These are phyloP conservation scores for Zygogramma bicolorata DNA, from an alignment of 2,888 invertebrate species.

Conservation along the genomic window DNA sequence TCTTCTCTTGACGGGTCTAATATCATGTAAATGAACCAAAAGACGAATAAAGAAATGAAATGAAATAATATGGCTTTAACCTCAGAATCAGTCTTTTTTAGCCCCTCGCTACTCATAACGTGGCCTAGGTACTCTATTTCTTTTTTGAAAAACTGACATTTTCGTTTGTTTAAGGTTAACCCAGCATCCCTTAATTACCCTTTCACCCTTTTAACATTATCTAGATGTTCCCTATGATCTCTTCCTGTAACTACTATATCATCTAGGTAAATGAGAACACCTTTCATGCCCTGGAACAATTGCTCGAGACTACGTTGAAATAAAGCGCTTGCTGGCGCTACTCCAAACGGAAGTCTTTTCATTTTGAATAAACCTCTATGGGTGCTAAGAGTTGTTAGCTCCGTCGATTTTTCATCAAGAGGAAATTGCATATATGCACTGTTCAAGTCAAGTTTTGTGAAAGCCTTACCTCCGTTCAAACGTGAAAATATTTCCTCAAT, in stretches of 20 bases:
- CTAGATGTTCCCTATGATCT: slow-evolving; percentile 42
- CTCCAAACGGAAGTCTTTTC: slow-evolving; percentile 27
- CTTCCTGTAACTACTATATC: slow-evolving; percentile 54
- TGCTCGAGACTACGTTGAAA: slow-evolving; percentile 28
- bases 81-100: slow-evolving; percentile 31
- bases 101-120: slow-evolving; percentile 33
- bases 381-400: slow-evolving; percentile 16
- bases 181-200: slow-evolving; percentile 28
- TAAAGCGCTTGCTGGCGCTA: slow-evolving; percentile 18
- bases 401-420: slow-evolving; percentile 16
- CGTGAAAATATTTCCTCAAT: slow-evolving; percentile 24
- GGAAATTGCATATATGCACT: slow-evolving; percentile 25
- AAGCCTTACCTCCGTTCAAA: slow-evolving; percentile 15
- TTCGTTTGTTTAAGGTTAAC: neutral
- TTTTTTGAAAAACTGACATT: slow-evolving; percentile 51
- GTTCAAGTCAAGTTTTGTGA: slow-evolving; percentile 25
- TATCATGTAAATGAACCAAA: no score
- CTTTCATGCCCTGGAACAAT: no score
- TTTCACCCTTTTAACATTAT: slow-evolving; percentile 51
- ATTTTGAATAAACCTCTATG: slow-evolving; percentile 24
- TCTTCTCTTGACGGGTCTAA: no score
- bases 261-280: slow-evolving; percentile 25
- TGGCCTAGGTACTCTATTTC: slow-evolving; percentile 57
- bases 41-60: no score
- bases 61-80: slow-evolving; percentile 43